phyloP scores from a whole-genome alignment of 2,888 invertebrate genomes.

The Oscheius sp. region DNA sequence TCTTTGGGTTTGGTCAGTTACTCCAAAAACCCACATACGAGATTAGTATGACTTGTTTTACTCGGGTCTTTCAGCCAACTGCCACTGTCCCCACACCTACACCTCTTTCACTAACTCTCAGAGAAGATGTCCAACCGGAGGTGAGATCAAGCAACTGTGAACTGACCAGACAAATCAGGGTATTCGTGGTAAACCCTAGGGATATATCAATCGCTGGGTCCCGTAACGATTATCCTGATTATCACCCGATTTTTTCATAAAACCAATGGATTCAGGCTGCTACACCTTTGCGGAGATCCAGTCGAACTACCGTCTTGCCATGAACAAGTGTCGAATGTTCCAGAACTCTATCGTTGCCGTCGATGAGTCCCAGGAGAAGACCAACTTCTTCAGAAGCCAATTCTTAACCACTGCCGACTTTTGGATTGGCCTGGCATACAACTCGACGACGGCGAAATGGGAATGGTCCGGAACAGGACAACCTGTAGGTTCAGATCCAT shows the following conservation, averaged over 20 bases:
- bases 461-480: slow-evolving; percentile 1
- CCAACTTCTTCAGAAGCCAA: neutral
- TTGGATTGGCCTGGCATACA: slow-evolving; percentile 10
- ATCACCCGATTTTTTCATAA: too few relatives aligned
- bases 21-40: neutral
- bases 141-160: neutral
- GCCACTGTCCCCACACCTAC: neutral
- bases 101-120: neutral
- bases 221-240: too few relatives aligned
- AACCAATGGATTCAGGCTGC: neutral
- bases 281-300: neutral
- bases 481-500: neutral
- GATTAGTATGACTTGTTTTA: too few relatives aligned
- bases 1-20: neutral
- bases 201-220: too few relatives aligned
- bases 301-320: neutral
- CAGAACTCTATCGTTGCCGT: neutral
- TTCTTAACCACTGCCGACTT: neutral
- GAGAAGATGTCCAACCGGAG: slow-evolving; percentile 11
- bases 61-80: slow-evolving; percentile 2
- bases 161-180: neutral
- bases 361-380: slow-evolving; percentile 16
- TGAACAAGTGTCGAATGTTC: neutral
- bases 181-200: neutral
- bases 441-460: neutral